These are phyloP conservation scores for Meiosimyza decipiens DNA, from an alignment of 2,888 invertebrate species.

Conservation along the genomic window DNA sequence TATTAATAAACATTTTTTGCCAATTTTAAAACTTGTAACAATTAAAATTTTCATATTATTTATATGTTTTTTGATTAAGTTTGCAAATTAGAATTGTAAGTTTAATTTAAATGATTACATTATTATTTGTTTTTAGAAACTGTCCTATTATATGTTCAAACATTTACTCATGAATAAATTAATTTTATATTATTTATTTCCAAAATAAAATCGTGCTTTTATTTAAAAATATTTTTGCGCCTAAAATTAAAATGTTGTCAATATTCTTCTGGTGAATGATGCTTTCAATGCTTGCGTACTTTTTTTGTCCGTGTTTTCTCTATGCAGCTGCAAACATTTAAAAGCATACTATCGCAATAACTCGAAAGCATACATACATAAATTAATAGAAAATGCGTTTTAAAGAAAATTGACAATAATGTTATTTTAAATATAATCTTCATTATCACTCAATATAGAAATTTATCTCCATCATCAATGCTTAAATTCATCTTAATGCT, in stretches of 20 bases:
- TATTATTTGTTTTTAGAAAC: too few relatives aligned
- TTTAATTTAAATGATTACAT: too few relatives aligned
- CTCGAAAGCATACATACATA: not conserved
- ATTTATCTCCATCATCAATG: constrained; percentile 41
- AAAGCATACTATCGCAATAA: constrained; percentile 29
- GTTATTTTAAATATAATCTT: not conserved
- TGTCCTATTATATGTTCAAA: not conserved
- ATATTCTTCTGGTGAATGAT: too few relatives aligned
- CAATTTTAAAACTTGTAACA: too few relatives aligned
- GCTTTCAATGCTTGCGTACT: too few relatives aligned
- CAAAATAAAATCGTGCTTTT: too few relatives aligned
- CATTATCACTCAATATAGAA: constrained; percentile 36
- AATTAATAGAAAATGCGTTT: not conserved
- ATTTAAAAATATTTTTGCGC: too few relatives aligned
- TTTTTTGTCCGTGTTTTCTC: constrained; percentile 45
- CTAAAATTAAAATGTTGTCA: too few relatives aligned
- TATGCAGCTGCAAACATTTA: constrained; percentile 39
- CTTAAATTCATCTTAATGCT: not conserved
- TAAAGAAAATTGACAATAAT: not conserved
- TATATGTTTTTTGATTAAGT: not conserved
- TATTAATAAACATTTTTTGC: too few relatives aligned
- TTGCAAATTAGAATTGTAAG: too few relatives aligned
- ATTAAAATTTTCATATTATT: not conserved
- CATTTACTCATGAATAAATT: not conserved
- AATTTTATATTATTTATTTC: constrained; percentile 1